Percentiles rank a stretch among this genome's conserved stretches.
These are phyloP conservation scores for Carassius gibelio DNA, from an alignment of 2,113 vertebrate genomes.

Conservation along the genomic window DNA sequence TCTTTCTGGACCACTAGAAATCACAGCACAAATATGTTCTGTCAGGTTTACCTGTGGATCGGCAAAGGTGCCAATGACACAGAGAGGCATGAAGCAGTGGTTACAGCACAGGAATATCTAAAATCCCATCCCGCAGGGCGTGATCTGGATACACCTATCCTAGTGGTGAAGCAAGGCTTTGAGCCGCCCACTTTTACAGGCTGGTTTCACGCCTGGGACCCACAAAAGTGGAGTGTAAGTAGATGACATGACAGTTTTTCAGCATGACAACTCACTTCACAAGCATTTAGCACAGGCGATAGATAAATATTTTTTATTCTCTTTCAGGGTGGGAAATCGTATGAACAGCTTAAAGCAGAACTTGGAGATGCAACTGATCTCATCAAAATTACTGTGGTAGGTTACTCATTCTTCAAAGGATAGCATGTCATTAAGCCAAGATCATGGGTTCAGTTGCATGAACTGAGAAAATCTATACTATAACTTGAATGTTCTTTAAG, in stretches of 20 bases:
- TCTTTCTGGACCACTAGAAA: neutral
- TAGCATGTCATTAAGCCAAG: neutral
- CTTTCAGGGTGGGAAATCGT: conserved; percentile 78
- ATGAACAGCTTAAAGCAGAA: conserved; percentile 74
- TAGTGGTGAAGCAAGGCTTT: conserved; percentile 82
- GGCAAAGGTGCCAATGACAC: conserved; percentile 75
- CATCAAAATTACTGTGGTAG: conserved; percentile 70
- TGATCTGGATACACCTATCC: conserved; percentile 76
- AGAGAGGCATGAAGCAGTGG: conserved; percentile 73
- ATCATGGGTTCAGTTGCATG: neutral
- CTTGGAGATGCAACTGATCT: conserved; percentile 71
- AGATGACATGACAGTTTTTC: neutral
- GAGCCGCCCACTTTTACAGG: conserved; percentile 87
- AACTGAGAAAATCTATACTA: neutral
- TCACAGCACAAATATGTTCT: neutral
- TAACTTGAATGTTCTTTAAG: neutral
- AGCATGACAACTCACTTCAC: neutral
- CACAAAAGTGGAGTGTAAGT: conserved; percentile 82
- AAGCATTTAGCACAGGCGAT: neutral
- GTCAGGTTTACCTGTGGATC: conserved; percentile 85
- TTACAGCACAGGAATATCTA: conserved; percentile 82
- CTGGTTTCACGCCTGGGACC: conserved; percentile 88
- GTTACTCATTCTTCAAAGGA: conserved; percentile 41
- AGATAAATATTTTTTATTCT: conserved; percentile 9
- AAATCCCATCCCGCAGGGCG: conserved; percentile 77